A percentile compares a stretch with the other conserved stretches of the same genome.
phyloP scores from a whole-genome alignment of 2,797 vertebrate genomes.

The Alfaro cultratus region DNA sequence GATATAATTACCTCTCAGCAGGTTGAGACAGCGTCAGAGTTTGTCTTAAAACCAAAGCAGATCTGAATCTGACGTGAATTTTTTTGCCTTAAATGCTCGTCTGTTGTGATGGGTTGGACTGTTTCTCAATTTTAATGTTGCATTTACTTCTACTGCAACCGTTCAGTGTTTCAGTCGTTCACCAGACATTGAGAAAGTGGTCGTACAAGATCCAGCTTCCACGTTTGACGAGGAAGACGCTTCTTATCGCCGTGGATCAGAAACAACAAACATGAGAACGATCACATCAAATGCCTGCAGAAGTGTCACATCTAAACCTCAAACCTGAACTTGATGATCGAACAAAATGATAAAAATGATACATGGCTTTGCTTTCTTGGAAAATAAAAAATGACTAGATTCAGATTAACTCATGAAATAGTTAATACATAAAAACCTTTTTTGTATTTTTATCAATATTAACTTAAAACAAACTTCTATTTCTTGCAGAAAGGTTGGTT shows the following conservation, averaged over 20 bases:
- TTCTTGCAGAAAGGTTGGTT: too few relatives aligned
- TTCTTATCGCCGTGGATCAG: not conserved
- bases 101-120: not conserved
- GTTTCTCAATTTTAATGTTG: not conserved
- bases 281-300: not conserved
- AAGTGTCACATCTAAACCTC: not conserved
- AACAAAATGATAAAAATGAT: not conserved
- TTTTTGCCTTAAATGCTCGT: not conserved
- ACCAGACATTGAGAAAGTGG: constrained; percentile 2
- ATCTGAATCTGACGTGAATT: not conserved
- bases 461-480: too few relatives aligned
- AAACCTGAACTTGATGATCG: not conserved
- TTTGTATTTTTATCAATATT: not conserved
- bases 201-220: not conserved
- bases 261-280: not conserved
- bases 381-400: not conserved
- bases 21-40: not conserved
- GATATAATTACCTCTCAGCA: not conserved
- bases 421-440: not conserved
- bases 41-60: not conserved
- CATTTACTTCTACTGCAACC: not conserved
- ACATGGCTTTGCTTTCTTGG: not conserved
- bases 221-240: not conserved
- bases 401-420: too few relatives aligned
- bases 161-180: not conserved